Conservation (phyloP, 2,797 vertebrate genomes). For the Nannoperca obscura region DNA sequence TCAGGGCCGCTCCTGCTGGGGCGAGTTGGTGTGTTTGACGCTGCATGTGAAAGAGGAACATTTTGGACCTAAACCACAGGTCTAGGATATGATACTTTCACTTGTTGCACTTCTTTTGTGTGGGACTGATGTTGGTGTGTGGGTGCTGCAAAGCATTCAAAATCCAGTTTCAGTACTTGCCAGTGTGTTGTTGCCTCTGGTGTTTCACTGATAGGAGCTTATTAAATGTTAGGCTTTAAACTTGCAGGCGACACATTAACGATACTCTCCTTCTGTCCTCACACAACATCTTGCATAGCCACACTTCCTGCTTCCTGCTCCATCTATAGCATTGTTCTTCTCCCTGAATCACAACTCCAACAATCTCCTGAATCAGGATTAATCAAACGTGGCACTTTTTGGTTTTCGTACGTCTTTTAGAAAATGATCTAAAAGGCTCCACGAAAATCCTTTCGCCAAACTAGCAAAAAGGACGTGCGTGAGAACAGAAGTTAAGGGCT, state of each 20-base stretch:
- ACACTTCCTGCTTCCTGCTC: slow-evolving; percentile 1
- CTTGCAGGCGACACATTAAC: not conserved
- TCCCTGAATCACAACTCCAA: too few species aligned
- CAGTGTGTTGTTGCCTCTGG: slow-evolving; percentile 50
- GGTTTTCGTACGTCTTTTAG: too few species aligned
- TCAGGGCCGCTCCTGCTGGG: slow-evolving; percentile 32
- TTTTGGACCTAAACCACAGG: slow-evolving; percentile 77
- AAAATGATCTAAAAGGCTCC: too few species aligned
- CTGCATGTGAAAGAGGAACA: slow-evolving; percentile 85
- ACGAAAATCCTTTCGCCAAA: too few species aligned
- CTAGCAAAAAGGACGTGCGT: too few species aligned
- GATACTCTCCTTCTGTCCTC: not conserved
- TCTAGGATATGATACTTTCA: slow-evolving; percentile 87
- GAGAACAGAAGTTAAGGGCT: too few species aligned
- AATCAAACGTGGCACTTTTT: too few species aligned
- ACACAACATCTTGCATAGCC: not conserved
- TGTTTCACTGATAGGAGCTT: slow-evolving; percentile 41
- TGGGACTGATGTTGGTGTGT: slow-evolving; percentile 49
- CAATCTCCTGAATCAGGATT: too few species aligned
- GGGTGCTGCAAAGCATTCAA: slow-evolving; percentile 53
- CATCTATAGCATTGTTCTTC: not conserved
- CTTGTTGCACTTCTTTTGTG: slow-evolving; percentile 65
- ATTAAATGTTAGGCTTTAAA: slow-evolving; percentile 26
- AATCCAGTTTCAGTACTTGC: slow-evolving; percentile 65
- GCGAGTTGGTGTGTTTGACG: slow-evolving; percentile 35